Evolutionary conservation across 2,797 vertebrate genomes (phyloP), one percentile per base, ranked within the genome.

Genomic region (Neosilurus mollespiculum): DNA sequence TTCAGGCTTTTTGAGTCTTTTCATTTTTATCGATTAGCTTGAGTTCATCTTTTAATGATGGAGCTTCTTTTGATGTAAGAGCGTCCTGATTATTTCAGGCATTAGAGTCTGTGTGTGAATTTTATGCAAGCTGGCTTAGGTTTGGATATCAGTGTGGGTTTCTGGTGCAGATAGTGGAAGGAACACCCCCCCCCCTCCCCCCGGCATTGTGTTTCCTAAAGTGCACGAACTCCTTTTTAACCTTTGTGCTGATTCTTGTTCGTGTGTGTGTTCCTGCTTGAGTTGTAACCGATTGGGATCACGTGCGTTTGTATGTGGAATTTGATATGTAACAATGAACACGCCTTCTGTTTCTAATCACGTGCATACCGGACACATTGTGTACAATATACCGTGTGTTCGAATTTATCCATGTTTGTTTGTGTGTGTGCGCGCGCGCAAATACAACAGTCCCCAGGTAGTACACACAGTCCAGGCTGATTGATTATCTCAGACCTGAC

Each of bases 401-500:
- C 0, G 34, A 24, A 75, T 89, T 75, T 86, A 78, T 86, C 75
- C 84, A 79, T 49, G 76, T 53, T n/a, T 77, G 43, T 72, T 49
- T 71, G 69, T 78, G 51, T 85, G 64, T 80, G 69, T 86, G 77
- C 86, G 85, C 54, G 71, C 26, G 76, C 15, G 54, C 83, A 80
- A 80, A 81, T 86, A 87, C 87, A 84, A 85, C 71, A 87, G 86
- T 91, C 91, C 90, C 90, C 80, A 89, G 88, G 92, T 91, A 90
- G 83, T 88, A 86, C 77, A 83, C 85, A 87, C 86, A 85, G 88
- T 85, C 85, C 88, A 51, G 54, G 82, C 87, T 93, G 93, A 94
- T 94, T 93, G 93, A 94, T 94, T 90, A 92, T 92, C 81, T 66
- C 80, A 90, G 90, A 92, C 88, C 87, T 92, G 92, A 93, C 92